phyloP scores from a whole-genome alignment of 2,888 invertebrate species.

The Hypena proboscidalis region DNA sequence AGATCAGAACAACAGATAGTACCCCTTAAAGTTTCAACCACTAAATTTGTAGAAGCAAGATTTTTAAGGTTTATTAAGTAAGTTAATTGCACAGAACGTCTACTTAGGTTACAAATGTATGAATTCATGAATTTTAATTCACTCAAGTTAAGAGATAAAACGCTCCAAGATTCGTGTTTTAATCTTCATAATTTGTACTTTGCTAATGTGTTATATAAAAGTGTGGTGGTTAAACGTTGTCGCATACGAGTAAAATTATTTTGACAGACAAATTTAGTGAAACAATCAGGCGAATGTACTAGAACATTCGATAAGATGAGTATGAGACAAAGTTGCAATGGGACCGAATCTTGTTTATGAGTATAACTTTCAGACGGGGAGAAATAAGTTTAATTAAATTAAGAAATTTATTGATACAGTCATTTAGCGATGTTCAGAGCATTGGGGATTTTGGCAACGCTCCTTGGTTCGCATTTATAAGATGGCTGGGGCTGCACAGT shows the following conservation, averaged over 20 bases:
- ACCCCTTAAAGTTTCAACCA: slow-evolving; percentile 11
- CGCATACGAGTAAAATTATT: slow-evolving; percentile 19
- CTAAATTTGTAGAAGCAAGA: slow-evolving; percentile 10
- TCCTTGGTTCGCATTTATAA: slow-evolving; percentile 32
- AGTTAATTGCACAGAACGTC: slow-evolving; percentile 36
- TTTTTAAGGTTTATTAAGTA: slow-evolving; percentile 37
- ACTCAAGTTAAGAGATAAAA: slow-evolving; percentile 20
- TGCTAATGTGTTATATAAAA: slow-evolving; percentile 9
- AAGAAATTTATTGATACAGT: slow-evolving; percentile 65
- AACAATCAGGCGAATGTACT: slow-evolving; percentile 31
- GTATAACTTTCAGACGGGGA: slow-evolving; percentile 45
- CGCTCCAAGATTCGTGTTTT: slow-evolving; percentile 15
- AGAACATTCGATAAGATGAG: slow-evolving; percentile 22
- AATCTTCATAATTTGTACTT: slow-evolving; percentile 22
- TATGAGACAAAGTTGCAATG: slow-evolving; percentile 48
- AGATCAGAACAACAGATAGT: slow-evolving; percentile 18
- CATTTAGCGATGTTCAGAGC: slow-evolving; percentile 47
- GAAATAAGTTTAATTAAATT: slow-evolving; percentile 72
- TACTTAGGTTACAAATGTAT: slow-evolving; percentile 29
- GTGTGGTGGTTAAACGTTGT: slow-evolving; percentile 6
- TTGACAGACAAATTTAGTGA: slow-evolving; percentile 27
- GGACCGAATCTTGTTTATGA: slow-evolving; percentile 52
- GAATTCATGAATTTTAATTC: slow-evolving; percentile 40
- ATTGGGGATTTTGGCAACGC: slow-evolving; percentile 56
- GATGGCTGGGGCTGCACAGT: slow-evolving; percentile 12